Evolutionary conservation across 2,113 vertebrate genomes (phyloP).

Genomic region (Sebastes schlegelii): DNA sequence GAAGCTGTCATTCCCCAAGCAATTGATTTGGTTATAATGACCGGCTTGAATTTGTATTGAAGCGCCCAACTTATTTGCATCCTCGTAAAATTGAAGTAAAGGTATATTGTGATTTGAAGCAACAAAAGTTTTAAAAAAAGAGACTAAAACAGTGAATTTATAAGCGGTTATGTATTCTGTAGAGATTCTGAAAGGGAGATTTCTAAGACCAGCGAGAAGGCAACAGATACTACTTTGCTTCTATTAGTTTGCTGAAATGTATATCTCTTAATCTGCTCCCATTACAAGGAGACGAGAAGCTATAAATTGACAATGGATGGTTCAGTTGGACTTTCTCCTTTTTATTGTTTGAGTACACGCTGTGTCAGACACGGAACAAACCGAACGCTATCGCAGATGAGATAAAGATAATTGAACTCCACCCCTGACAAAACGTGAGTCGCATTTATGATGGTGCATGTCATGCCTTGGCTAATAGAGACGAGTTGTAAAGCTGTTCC

Average conservation of each 20-base stretch:
- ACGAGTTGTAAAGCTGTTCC: not conserved
- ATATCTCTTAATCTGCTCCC: not conserved
- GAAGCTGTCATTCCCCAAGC: not conserved
- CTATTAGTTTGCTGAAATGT: not conserved
- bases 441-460: slow-evolving; percentile 15
- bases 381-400: slow-evolving; percentile 27
- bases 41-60: not conserved
- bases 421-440: not conserved
- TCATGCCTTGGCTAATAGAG: not conserved
- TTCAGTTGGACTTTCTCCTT: slow-evolving; percentile 34
- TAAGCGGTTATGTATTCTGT: no score
- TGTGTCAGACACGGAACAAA: not conserved
- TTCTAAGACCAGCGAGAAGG: not conserved
- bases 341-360: slow-evolving; percentile 35
- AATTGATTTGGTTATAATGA: not conserved
- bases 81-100: not conserved
- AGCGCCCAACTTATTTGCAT: not conserved
- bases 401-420: slow-evolving; percentile 54
- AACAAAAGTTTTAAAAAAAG: not conserved
- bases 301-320: not conserved
- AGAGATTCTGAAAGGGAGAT: not conserved
- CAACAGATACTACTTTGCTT: not conserved
- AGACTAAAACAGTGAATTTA: not conserved
- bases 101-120: not conserved
- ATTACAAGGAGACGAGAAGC: slow-evolving; percentile 4